These are phyloP conservation scores for Platalea minor DNA, from an alignment of 2,797 vertebrate species.

Conservation along the genomic window DNA sequence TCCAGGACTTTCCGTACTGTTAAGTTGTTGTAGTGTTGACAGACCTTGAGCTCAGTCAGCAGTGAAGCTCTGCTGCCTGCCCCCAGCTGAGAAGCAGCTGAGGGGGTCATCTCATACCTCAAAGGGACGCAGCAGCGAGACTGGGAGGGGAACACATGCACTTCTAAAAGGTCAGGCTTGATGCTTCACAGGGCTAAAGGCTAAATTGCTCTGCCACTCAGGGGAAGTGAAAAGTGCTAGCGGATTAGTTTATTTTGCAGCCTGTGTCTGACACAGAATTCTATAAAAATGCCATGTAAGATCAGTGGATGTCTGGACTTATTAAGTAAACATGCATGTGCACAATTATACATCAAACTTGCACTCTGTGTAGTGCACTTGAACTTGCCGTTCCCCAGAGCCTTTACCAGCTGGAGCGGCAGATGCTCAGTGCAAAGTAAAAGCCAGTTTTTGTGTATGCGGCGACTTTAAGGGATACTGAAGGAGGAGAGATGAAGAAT, in stretches of 20 bases:
- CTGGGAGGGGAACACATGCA: background rate
- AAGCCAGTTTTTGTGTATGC: background rate
- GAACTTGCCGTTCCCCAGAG: background rate
- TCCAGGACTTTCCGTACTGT: background rate
- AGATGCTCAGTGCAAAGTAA: slow-evolving; percentile 35
- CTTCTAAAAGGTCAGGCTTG: slow-evolving; percentile 14
- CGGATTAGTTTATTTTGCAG: slow-evolving; percentile 14
- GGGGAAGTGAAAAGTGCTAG: background rate
- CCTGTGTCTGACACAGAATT: slow-evolving; percentile 52
- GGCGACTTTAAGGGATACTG: background rate
- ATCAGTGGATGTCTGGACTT: slow-evolving; percentile 54
- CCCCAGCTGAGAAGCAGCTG: background rate
- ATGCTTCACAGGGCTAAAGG: background rate
- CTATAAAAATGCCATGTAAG: slow-evolving; percentile 33
- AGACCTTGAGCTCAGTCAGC: background rate
- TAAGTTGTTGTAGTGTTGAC: background rate
- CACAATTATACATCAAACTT: background rate
- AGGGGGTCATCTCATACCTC: background rate
- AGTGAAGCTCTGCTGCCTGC: background rate
- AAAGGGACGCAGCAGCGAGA: background rate
- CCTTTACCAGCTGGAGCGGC: slow-evolving; percentile 37
- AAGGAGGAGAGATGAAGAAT: background rate
- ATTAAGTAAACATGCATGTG: slow-evolving; percentile 53
- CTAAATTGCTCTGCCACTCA: background rate
- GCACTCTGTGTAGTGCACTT: slow-evolving; percentile 4